These are phyloP conservation scores for Lanistes nyassanus DNA, from an alignment of 1,140 invertebrate species.

Conservation along the genomic window DNA sequence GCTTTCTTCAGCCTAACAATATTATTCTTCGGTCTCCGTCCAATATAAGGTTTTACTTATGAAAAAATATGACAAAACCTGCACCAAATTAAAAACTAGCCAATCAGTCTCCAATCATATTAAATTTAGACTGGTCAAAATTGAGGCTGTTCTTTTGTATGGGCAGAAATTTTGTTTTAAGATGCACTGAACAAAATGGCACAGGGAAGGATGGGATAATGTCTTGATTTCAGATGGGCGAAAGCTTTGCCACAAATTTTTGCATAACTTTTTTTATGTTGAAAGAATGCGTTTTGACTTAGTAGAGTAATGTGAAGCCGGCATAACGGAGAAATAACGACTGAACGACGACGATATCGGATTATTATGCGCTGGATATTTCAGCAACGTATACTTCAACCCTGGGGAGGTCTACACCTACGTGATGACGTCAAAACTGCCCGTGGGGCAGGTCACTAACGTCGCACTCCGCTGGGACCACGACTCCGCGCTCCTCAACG, in stretches of 20 bases:
- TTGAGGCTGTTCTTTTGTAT: too few relatives aligned
- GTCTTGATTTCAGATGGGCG: not conserved
- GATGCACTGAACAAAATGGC: too few relatives aligned
- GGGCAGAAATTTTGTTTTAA: too few relatives aligned
- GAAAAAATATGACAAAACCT: too few relatives aligned
- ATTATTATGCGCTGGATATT: not conserved
- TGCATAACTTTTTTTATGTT: not conserved
- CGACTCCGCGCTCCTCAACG: slow-evolving; percentile 17
- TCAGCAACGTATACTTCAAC: slow-evolving; percentile 32
- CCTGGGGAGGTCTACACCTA: slow-evolving; percentile 32
- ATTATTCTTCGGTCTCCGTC: too few relatives aligned
- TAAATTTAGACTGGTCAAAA: too few relatives aligned
- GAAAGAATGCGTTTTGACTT: not conserved
- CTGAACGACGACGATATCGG: not conserved
- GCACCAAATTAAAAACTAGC: too few relatives aligned
- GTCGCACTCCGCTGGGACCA: slow-evolving; percentile 36
- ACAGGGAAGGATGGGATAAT: not conserved
- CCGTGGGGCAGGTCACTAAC: slow-evolving; percentile 31
- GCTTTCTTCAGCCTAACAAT: too few relatives aligned
- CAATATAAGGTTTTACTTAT: too few relatives aligned
- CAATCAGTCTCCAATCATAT: too few relatives aligned
- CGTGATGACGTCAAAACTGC: slow-evolving; percentile 28
- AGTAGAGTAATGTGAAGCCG: not conserved
- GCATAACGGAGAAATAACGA: not conserved
- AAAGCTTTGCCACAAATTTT: not conserved